Conservation (phyloP, 2,888 invertebrate species). For the Tortrix viridana region DNA sequence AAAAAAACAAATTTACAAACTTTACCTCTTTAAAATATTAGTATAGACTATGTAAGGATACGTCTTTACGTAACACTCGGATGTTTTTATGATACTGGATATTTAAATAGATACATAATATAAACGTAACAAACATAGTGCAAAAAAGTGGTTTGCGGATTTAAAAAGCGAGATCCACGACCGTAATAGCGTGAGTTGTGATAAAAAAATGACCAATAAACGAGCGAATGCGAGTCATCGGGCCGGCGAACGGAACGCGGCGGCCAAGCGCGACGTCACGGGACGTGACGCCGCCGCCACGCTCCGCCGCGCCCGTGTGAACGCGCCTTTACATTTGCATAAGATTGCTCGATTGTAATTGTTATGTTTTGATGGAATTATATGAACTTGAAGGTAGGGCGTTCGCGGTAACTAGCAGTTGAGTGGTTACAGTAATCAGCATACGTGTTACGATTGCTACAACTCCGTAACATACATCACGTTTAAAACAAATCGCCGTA, state of each 20-base stretch:
- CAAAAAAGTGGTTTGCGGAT: slow-evolving; percentile 56
- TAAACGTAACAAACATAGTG: slow-evolving; percentile 5
- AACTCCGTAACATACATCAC: too few species aligned
- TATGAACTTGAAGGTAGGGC: slow-evolving; percentile 17
- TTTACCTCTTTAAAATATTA: too few species aligned
- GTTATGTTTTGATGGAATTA: slow-evolving; percentile 28
- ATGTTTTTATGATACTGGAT: slow-evolving; percentile 8
- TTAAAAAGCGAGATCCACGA: slow-evolving; percentile 72
- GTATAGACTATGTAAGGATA: too few species aligned
- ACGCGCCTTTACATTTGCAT: slow-evolving; percentile 72
- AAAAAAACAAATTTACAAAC: too few species aligned
- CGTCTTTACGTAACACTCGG: slow-evolving; percentile 1
- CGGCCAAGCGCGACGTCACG: slow-evolving; percentile 48
- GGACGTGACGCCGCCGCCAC: slow-evolving; percentile 48
- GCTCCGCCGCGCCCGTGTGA: slow-evolving; percentile 67
- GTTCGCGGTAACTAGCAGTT: background rate
- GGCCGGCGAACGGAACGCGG: slow-evolving; percentile 73
- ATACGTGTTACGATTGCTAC: too few species aligned
- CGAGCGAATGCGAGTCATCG: slow-evolving; percentile 72
- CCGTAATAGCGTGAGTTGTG: slow-evolving; percentile 50
- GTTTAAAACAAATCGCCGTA: too few species aligned
- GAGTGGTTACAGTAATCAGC: background rate
- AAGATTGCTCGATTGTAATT: slow-evolving; percentile 39
- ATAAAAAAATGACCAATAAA: slow-evolving; percentile 63
- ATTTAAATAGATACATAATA: too few species aligned